These are phyloP conservation scores for Varecia variegata DNA, from an alignment of 2,797 vertebrate species.

Conservation along the genomic window DNA sequence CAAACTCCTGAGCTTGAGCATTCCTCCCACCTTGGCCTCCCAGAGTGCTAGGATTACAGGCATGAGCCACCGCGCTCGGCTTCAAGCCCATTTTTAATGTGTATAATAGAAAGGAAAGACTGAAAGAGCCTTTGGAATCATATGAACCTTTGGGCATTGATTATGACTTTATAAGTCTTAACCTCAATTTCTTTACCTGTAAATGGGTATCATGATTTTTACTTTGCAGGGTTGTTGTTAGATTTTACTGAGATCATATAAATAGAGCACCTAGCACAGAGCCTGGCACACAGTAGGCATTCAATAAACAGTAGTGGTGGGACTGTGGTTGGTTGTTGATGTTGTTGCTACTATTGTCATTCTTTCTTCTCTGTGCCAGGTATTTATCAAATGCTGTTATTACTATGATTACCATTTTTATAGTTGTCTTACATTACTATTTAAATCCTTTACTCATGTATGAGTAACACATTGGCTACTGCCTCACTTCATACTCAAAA, in stretches of 20 bases:
- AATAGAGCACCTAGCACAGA: not conserved
- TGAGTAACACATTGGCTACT: not conserved
- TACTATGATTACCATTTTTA: not conserved
- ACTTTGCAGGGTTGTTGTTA: not conserved
- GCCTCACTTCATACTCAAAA: slow-evolving; percentile 2
- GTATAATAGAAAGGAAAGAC: not conserved
- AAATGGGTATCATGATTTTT: not conserved
- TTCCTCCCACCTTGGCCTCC: not conserved
- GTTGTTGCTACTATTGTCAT: not conserved
- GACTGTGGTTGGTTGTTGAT: not conserved
- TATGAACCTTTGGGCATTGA: not conserved
- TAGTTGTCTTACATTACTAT: not conserved
- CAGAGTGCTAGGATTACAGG: not conserved
- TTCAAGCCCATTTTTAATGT: not conserved
- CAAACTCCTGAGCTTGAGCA: not conserved
- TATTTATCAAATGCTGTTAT: not conserved
- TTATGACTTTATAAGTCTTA: not conserved
- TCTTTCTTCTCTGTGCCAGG: not conserved
- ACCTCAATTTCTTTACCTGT: not conserved
- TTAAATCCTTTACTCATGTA: not conserved
- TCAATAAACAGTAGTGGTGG: not conserved
- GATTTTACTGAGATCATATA: not conserved
- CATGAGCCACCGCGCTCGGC: not conserved
- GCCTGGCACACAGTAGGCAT: not conserved
- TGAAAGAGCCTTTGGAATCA: not conserved